Base-by-base conservation (phyloP, 2,888 invertebrate genomes). In the Ashinkailepas kermadecensis region DNA sequence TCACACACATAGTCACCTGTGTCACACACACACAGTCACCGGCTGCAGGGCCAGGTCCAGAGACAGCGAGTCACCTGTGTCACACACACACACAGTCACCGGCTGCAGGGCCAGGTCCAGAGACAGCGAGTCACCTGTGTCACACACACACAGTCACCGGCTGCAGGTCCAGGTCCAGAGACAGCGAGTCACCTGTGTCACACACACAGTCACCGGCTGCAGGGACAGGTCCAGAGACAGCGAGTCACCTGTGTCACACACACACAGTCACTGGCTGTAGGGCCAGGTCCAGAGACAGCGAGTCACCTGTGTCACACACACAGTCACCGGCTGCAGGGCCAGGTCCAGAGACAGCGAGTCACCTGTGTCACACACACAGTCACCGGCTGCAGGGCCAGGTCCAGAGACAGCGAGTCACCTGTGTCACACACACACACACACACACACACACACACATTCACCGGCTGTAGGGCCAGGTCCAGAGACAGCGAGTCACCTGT, bases 31-130 rank as follows among this genome's bases (percentile, higher is more conserved):
- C 18, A 23, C 65, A 65, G 2, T 3, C 39, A 39, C 39, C 9
- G 64, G 7, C 15, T 12, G 15, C 62, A 62, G 62, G 62, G 10
- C 7, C n/a, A 23, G 65, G 65, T 65, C 65, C 21, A 23, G 65
- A 9, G n/a, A n/a, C n/a, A n/a, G n/a, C n/a, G n/a, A n/a, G n/a
- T n/a, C n/a, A n/a, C n/a, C n/a, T n/a, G n/a, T n/a, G n/a, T n/a
- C 39, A 39, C 39, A 39, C 39, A 39, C 39, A 39, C 39, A 39
- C 39, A 39, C 39, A 39, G 2, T 3, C 39, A 39, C 39, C 81
- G 97, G 90, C 97, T 97, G 98, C 81, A 92, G 92, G 10, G 95
- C 95, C 39, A 97, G 90, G 80, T 94, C 93, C 82, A 98, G 89
- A n/a, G 96, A 95, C 86, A 97, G 91, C 84, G 97, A 97, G 87